A percentile compares a stretch with the other conserved stretches of the same genome.
Evolutionary conservation across 1,140 invertebrate genomes (phyloP).

Genomic region (Drosophila sproati): DNA sequence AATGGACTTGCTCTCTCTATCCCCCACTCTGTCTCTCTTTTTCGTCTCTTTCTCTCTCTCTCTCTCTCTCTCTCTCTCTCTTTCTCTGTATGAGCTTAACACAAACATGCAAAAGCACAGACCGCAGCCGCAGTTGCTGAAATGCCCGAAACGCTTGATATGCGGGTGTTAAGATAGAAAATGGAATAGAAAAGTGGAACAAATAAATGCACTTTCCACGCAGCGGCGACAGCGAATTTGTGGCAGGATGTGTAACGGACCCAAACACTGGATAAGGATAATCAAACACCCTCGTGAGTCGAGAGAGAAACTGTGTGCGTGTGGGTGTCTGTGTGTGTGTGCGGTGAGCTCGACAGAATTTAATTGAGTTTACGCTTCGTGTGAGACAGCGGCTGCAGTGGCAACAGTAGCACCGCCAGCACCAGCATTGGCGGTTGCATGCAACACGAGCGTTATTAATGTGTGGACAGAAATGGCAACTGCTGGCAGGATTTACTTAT

Average conservation of each 20-base stretch:
- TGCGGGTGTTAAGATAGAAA: conserved; percentile 22
- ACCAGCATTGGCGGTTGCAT: conserved; percentile 22
- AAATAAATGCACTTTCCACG: conserved; percentile 55
- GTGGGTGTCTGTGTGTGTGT: background rate
- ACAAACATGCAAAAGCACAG: conserved; percentile 13
- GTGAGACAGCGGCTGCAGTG: conserved; percentile 34
- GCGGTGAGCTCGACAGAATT: conserved; percentile 69
- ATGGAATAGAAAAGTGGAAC: conserved; percentile 34
- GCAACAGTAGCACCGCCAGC: background rate
- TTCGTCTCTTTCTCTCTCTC: too few species aligned
- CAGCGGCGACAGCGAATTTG: conserved; percentile 5
- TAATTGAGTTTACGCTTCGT: conserved; percentile 81
- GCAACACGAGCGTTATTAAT: conserved; percentile 64
- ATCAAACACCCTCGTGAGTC: conserved; percentile 65
- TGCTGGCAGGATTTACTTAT: conserved; percentile 28
- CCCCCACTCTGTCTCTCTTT: background rate
- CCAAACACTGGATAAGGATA: conserved; percentile 57
- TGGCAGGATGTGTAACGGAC: conserved; percentile 47
- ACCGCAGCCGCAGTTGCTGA: conserved; percentile 7
- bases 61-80: too few species aligned
- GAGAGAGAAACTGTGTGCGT: background rate
- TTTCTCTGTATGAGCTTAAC: conserved; percentile 2
- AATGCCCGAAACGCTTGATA: conserved; percentile 2
- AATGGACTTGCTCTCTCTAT: conserved; percentile 8
- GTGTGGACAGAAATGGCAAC: conserved; percentile 22